Evolutionary conservation across 2,888 invertebrate species (phyloP), one percentile per base, ranked within the genome.

Genomic region (Caenorhabditis becei): DNA sequence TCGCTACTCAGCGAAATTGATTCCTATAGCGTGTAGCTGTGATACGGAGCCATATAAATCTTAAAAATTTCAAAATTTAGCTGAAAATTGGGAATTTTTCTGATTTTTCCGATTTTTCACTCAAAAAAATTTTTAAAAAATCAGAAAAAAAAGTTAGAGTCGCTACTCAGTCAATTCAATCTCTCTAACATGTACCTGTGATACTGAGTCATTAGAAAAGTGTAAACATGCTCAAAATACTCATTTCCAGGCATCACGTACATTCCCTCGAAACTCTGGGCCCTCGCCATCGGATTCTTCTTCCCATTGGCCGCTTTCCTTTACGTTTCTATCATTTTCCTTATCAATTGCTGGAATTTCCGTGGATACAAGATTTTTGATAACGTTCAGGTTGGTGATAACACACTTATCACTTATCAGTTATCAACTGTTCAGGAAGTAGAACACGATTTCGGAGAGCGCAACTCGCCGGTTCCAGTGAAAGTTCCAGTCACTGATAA

Each of bases 211-310:
- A n/a, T n/a, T n/a, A n/a, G n/a, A n/a, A n/a, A n/a, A n/a, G n/a
- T n/a, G n/a, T n/a, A n/a, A n/a, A n/a, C n/a, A n/a, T n/a, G n/a
- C n/a, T n/a, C n/a, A 32, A 32, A 32, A 32, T 7, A 32, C 3
- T 26, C 26, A 26, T 20, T 61, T 83, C 23, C 70, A 85, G 85
- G 88, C 53, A 82, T 91, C 26, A 89, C 88, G 0, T 91, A 89
- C 82, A 81, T 91, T 26, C 90, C 90, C 18, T 80, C 89, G 16
- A 90, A 90, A 79, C 84, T 86, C 67, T 90, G 90, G 90, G 90
- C 89, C 0, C 82, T 90, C 16, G 82, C 70, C 26, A 77, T 86
- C 10, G 88, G 88, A 4, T 67, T 88, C 2, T 61, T 84, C 14
- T 37, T 89, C 23, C 83, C 83, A 8, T 53, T 81, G 10, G 35